A percentile compares a stretch with the other conserved stretches of the same genome.
Evolutionary conservation across 2,888 invertebrate species (phyloP).

Genomic region (Luperina testacea): DNA sequence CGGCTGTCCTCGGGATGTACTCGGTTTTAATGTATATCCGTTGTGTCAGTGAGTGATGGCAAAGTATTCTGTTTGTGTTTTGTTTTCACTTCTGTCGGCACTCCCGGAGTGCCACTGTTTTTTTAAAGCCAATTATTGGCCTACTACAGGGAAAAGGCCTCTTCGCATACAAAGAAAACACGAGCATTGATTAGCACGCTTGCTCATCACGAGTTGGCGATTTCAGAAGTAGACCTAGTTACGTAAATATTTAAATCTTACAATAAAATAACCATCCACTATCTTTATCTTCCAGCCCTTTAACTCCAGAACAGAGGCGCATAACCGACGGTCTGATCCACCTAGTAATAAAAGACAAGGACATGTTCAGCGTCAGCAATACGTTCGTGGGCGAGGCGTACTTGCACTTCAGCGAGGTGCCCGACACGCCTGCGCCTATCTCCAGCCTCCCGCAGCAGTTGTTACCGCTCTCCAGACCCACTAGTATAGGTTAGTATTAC

Average conservation of each 20-base stretch:
- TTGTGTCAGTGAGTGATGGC: too few species aligned
- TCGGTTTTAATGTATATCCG: too few species aligned
- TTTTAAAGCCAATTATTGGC: neutral
- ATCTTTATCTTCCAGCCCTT: constrained; percentile 85
- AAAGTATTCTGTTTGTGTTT: too few species aligned
- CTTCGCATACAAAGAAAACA: neutral
- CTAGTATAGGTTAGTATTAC: constrained; percentile 89
- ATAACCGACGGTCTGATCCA: constrained; percentile 93
- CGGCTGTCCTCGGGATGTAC: too few species aligned
- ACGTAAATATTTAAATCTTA: neutral
- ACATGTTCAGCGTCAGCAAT: constrained; percentile 96
- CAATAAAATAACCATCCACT: neutral
- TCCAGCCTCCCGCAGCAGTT: constrained; percentile 93
- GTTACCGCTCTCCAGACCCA: constrained; percentile 93
- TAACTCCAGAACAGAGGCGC: constrained; percentile 93
- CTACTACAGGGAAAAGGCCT: neutral
- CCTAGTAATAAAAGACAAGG: constrained; percentile 98
- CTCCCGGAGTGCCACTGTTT: too few species aligned
- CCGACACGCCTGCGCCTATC: constrained; percentile 90
- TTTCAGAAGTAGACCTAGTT: neutral
- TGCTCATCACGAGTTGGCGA: neutral
- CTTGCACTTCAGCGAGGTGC: constrained; percentile 94
- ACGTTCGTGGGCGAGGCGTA: constrained; percentile 99
- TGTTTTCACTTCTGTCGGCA: too few species aligned
- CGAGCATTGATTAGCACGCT: neutral